A percentile compares a stretch with the other conserved stretches of the same genome.
Conservation (phyloP, 2,113 vertebrate genomes). For the Phaethornis superciliosus region DNA sequence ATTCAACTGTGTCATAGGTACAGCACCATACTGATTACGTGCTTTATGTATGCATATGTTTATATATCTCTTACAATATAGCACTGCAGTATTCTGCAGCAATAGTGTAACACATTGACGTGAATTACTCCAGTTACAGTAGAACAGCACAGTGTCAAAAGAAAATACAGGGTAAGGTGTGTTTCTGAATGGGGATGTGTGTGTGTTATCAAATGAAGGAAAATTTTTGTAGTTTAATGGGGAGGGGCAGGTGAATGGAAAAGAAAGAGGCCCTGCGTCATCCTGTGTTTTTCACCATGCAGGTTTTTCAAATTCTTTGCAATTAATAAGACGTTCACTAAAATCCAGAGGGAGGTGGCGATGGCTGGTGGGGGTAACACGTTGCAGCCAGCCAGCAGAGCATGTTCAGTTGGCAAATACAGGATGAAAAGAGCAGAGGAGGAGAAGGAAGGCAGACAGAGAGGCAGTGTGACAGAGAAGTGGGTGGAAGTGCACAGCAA, state of each 20-base stretch:
- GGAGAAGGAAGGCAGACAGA: slow-evolving; percentile 50
- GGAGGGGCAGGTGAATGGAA: slow-evolving; percentile 41
- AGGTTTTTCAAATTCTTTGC: slow-evolving; percentile 61
- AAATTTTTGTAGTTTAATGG: slow-evolving; percentile 31
- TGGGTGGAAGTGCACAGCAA: slow-evolving; percentile 22
- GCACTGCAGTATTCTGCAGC: slow-evolving; percentile 18
- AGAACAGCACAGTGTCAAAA: neutral
- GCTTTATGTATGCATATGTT: neutral
- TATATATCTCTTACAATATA: neutral
- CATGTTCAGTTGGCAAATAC: slow-evolving; percentile 68
- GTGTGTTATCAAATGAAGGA: neutral
- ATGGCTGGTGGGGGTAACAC: neutral
- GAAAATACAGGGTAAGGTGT: slow-evolving; percentile 6
- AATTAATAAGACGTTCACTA: slow-evolving; percentile 62
- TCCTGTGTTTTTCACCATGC: slow-evolving; percentile 43
- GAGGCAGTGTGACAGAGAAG: slow-evolving; percentile 42
- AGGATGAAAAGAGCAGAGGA: slow-evolving; percentile 57
- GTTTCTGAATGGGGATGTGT: slow-evolving; percentile 23
- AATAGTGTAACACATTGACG: neutral
- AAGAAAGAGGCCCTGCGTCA: slow-evolving; percentile 45
- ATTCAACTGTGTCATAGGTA: neutral
- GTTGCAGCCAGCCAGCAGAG: slow-evolving; percentile 59
- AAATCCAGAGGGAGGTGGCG: slow-evolving; percentile 53
- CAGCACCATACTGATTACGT: neutral
- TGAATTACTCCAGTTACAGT: neutral